Evolutionary conservation across 2,888 invertebrate species (phyloP).

Genomic region (Himalopsyche japonica): DNA sequence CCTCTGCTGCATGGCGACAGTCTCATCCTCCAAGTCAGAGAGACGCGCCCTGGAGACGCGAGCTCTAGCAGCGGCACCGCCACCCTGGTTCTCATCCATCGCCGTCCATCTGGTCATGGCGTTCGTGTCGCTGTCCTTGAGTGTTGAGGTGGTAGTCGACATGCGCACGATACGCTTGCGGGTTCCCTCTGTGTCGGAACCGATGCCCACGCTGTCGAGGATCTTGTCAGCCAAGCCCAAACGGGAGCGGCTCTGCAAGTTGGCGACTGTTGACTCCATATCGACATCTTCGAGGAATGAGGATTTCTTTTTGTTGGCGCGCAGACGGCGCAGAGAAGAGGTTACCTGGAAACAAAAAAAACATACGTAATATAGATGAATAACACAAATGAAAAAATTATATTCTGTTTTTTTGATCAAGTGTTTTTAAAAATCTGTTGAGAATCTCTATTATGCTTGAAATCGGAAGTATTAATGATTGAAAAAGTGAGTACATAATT

Average conservation of each 20-base stretch:
- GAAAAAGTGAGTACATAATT: too few species aligned
- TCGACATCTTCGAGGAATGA: conserved; percentile 66
- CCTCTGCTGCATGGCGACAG: conserved; percentile 71
- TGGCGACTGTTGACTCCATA: conserved; percentile 63
- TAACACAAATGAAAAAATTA: not conserved
- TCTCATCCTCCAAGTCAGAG: conserved; percentile 74
- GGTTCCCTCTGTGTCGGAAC: conserved; percentile 57
- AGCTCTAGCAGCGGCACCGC: conserved; percentile 67
- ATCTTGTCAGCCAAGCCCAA: conserved; percentile 66
- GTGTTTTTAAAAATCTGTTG: too few species aligned
- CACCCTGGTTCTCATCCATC: conserved; percentile 53
- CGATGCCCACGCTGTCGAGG: conserved; percentile 62
- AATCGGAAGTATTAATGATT: too few species aligned
- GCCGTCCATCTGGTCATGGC: conserved; percentile 68
- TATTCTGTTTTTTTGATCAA: too few species aligned
- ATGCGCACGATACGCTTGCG: conserved; percentile 54
- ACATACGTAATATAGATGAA: not conserved
- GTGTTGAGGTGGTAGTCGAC: conserved; percentile 24
- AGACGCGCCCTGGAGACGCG: conserved; percentile 69
- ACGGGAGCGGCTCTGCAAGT: conserved; percentile 61
- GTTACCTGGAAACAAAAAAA: conserved; percentile 54
- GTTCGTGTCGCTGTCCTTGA: conserved; percentile 45
- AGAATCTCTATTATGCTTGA: too few species aligned
- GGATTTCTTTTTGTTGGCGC: conserved; percentile 64
- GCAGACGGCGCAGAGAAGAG: conserved; percentile 63